Evolutionary conservation across 2,797 vertebrate genomes (phyloP).

Genomic region (Falco concolor): DNA sequence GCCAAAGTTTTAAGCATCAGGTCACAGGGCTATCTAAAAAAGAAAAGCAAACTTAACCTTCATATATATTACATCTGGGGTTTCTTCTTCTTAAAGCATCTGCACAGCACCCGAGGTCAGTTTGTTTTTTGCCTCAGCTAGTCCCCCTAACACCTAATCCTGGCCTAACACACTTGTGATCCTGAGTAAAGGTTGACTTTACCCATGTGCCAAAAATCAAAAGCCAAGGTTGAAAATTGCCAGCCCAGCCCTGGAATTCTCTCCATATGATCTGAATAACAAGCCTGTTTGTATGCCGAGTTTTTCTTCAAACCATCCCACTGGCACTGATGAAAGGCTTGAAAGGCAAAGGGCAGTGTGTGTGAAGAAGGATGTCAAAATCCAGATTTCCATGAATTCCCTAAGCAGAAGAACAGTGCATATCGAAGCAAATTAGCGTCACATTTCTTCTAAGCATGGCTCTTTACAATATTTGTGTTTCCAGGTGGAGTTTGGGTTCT

Average conservation of each 20-base stretch:
- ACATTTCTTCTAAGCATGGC: neutral
- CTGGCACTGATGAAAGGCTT: neutral
- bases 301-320: neutral
- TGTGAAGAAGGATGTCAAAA: neutral
- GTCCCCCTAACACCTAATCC: neutral
- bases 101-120: neutral
- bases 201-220: neutral
- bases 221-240: neutral
- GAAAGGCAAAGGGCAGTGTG: neutral
- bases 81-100: neutral
- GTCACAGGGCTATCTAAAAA: neutral
- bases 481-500: neutral
- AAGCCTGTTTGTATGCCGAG: neutral
- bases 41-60: neutral
- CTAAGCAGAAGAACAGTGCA: neutral
- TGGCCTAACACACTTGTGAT: neutral
- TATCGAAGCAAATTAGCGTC: neutral
- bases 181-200: neutral
- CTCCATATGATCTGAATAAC: accelerated
- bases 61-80: neutral
- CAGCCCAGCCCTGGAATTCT: neutral
- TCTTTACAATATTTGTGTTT: neutral
- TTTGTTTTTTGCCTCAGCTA: neutral
- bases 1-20: neutral
- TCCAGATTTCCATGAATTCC: neutral